A percentile compares a stretch with the other conserved stretches of the same genome.
Conservation (phyloP, 1,140 invertebrate species). For the Steinernema khuongi region DNA sequence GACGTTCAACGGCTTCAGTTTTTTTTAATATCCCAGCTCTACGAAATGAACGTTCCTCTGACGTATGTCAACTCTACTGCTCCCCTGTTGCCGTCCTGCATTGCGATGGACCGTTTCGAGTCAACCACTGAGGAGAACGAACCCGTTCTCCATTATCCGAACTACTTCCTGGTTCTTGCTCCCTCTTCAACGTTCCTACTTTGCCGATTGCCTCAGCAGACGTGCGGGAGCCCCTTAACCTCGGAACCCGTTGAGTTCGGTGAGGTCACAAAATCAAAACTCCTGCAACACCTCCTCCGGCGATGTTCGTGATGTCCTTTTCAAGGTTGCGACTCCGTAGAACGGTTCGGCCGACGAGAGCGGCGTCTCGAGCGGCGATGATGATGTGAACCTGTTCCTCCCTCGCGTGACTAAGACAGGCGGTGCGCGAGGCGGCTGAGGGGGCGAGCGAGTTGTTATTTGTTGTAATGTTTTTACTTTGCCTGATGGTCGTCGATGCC, state of each 20-base stretch:
- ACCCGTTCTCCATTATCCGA: no score
- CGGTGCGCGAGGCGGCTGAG: background rate
- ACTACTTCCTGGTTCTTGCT: no score
- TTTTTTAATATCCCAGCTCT: no score
- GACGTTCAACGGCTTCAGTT: no score
- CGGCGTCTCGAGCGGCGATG: background rate
- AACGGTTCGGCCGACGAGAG: background rate
- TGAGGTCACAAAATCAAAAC: background rate
- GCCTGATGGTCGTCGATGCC: background rate
- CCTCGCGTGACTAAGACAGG: background rate
- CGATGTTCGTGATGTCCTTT: slow-evolving; percentile 4
- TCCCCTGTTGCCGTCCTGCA: no score
- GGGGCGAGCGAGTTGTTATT: background rate
- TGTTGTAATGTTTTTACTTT: slow-evolving; percentile 17
- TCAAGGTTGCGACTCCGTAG: background rate
- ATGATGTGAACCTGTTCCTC: slow-evolving; percentile 12
- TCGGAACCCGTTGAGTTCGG: background rate
- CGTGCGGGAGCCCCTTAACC: background rate
- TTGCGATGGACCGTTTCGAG: no score
- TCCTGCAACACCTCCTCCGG: background rate
- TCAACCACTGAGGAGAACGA: no score
- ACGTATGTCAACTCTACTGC: no score
- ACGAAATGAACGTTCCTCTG: no score
- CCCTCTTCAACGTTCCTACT: no score
- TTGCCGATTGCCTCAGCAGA: background rate